Evolutionary conservation across 2,113 vertebrate species (phyloP), one percentile per base, ranked within the genome.

Genomic region (Oxygymnocypris stewartii): DNA sequence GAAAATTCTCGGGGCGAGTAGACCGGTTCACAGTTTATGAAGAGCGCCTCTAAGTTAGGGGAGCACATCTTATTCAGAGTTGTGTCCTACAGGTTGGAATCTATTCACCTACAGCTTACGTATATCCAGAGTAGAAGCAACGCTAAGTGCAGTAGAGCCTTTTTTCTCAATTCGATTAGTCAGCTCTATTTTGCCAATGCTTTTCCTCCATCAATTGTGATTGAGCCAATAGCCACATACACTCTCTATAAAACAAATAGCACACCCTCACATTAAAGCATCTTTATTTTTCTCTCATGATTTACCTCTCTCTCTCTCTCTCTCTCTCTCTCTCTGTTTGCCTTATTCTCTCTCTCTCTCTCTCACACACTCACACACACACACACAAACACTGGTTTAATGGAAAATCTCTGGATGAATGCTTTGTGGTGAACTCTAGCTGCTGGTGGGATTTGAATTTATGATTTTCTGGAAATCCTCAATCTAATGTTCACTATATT

Each of bases 401-500:
- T 91, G 89, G 85, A 89, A 83, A 82, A 37, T 76, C 23, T 76
- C 79, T 81, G 37, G 82, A 84, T 87, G 85, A 90, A 87, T 88
- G 90, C 88, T 90, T 65, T 91, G 89, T 87, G 89, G 87, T 85
- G 63, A 54, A 51, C 49, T 54, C 51, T 82, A 71, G 37, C 74
- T 85, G 80, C 85, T 71, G 63, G 73, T 71, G 88, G 87, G 82
- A 71, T 71, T 73, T 85, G 31, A 61, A 85, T 90, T 85, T 87
- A 90, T 89, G 88, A 85, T 85, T 90, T 90, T 88, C 84, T 59
- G 87, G 81, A 90, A 90, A 85, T 84, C 71, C n/a, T 81, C 85
- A 87, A 91, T 90, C 65, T 82, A 65, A 88, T 91, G 89, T 88
- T 86, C 74, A 84, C 61, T 57, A 71, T 82, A 77, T 69, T 78